These are phyloP conservation scores for Polypedilum pembai DNA, from an alignment of 1,140 invertebrate species.

Conservation along the genomic window DNA sequence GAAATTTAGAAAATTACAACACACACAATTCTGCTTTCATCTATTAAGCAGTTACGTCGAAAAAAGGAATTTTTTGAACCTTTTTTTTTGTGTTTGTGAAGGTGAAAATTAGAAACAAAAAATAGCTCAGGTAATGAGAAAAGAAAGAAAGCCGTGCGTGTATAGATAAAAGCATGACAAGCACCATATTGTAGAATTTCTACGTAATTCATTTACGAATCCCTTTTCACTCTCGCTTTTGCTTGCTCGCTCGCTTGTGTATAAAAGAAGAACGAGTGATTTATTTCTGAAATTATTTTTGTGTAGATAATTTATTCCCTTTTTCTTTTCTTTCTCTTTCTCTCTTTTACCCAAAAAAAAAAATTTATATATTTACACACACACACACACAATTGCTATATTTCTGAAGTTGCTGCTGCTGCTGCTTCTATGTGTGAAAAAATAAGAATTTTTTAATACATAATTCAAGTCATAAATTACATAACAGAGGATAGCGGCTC, in stretches of 20 bases:
- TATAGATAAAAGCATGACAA: slow-evolving; percentile 8
- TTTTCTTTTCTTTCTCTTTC: neutral
- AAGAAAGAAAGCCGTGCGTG: neutral
- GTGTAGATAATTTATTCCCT: slow-evolving; percentile 26
- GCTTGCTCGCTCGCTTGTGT: neutral
- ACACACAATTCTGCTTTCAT: neutral
- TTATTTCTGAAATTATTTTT: slow-evolving; percentile 26
- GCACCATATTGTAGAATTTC: slow-evolving; percentile 14
- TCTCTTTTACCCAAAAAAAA: slow-evolving; percentile 6
- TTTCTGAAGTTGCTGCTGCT: neutral
- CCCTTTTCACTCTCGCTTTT: neutral
- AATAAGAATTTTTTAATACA: slow-evolving; percentile 27
- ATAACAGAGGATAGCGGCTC: slow-evolving; percentile 24
- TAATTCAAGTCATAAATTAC: slow-evolving; percentile 21
- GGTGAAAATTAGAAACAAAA: neutral
- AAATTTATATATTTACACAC: neutral
- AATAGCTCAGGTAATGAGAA: neutral
- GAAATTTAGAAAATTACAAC: slow-evolving; percentile 19
- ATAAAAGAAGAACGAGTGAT: slow-evolving; percentile 21
- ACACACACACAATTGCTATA: neutral
- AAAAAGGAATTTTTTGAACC: neutral
- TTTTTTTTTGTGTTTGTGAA: neutral
- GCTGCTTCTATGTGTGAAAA: slow-evolving; percentile 2
- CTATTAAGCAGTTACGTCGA: neutral
- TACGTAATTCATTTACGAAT: neutral